Evolutionary conservation across 2,888 invertebrate species (phyloP).

Genomic region (Octodonta nipae): DNA sequence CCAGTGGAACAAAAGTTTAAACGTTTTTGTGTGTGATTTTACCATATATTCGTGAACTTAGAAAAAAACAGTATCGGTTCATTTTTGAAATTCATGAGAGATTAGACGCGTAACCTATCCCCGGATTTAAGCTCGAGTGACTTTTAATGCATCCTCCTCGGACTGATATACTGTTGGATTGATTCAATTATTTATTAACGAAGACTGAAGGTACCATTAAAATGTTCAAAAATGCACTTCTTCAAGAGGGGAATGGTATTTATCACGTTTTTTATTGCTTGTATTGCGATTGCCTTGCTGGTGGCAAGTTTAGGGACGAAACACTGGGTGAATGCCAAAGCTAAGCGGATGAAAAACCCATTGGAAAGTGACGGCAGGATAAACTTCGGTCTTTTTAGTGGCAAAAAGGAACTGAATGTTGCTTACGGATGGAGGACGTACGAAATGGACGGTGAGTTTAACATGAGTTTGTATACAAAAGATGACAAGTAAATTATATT

Average conservation of each 20-base stretch:
- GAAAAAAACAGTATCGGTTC: too few species aligned
- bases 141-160: neutral
- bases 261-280: slow-evolving; percentile 67
- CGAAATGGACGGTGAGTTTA: slow-evolving; percentile 64
- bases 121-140: neutral
- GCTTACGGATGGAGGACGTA: slow-evolving; percentile 68
- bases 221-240: slow-evolving; percentile 46
- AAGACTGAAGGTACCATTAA: slow-evolving; percentile 5
- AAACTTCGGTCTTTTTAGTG: slow-evolving; percentile 76
- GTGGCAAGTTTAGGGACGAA: slow-evolving; percentile 73
- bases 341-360: slow-evolving; percentile 52
- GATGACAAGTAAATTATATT: too few species aligned
- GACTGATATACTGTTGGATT: neutral
- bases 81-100: neutral
- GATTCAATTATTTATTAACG: neutral
- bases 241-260: slow-evolving; percentile 68
- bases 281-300: slow-evolving; percentile 61
- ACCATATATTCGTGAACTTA: slow-evolving; percentile 1
- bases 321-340: slow-evolving; percentile 68
- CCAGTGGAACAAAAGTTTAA: too few species aligned
- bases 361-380: slow-evolving; percentile 59
- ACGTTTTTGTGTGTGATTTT: too few species aligned
- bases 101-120: neutral
- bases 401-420: slow-evolving; percentile 66
- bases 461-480: too few species aligned